Evolutionary conservation across 2,797 vertebrate genomes (phyloP), one percentile per base, ranked within the genome.

Genomic region (Ataeniobius toweri): DNA sequence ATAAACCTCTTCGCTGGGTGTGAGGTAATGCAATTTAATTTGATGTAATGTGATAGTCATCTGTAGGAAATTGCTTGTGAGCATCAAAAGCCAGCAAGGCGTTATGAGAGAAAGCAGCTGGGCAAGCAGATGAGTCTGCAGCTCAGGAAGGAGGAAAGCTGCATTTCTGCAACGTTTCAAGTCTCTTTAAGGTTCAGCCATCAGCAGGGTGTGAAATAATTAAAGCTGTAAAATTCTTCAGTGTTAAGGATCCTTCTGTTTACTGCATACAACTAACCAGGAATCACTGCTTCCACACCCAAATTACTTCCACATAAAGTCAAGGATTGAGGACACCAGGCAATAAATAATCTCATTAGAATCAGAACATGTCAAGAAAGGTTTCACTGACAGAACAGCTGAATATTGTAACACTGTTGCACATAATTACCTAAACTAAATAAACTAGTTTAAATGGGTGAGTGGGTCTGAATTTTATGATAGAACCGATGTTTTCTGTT

Each of bases 41-140:
- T 92, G 89, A 92, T 82, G 81, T 89, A 91, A 92, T 91, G 83
- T 85, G 91, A 92, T 91, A 90, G 88, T 94, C 92, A 91, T 93
- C 91, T 92, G 88, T 88, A 86, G 92, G 90, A 94, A 94, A 94
- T 93, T 91, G 85, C 88, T 82, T 86, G 84, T 83, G 83, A 89
- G 79, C 85, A 88, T 89, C 87, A 83, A 87, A 90, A 91, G 90
- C 88, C 86, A 84, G 83, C 50, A 82, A 85, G 83, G 87, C 89
- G 83, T 87, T 83, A 83, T 83, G 83, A 91, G 88, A 70, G 85
- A 79, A 89, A 93, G 87, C 92, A 93, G 93, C 92, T 94, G 93
- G 86, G 76, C 90, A 87, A 91, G 88, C 93, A 93, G 89, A 94
- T 91, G 92, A 93, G 83, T 81, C 73, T 79, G 79, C 76, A 77